Evolutionary conservation across 2,797 vertebrate species (phyloP).

Genomic region (Sebastes aleutianus): DNA sequence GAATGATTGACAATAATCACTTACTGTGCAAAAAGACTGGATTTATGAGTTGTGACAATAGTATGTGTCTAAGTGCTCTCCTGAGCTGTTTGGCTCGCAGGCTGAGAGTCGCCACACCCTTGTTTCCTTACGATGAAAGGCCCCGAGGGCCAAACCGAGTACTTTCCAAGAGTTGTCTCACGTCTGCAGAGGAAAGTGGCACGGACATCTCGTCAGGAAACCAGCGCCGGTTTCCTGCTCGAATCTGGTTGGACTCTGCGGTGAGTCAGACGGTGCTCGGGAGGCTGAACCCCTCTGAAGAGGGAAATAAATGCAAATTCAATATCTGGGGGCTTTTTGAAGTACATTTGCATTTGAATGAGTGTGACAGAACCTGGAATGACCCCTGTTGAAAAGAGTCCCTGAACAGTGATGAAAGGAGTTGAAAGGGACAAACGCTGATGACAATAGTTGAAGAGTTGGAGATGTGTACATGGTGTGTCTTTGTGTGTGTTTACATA

Average conservation of each 20-base stretch:
- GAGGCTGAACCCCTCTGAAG: constrained; percentile 62
- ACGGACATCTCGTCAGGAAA: constrained; percentile 75
- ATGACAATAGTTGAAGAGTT: constrained; percentile 41
- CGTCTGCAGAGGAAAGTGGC: constrained; percentile 74
- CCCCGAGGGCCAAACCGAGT: constrained; percentile 45
- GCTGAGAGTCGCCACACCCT: constrained; percentile 64
- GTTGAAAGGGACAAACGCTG: constrained; percentile 39
- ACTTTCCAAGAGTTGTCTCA: constrained; percentile 73
- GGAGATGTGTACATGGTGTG: constrained; percentile 15
- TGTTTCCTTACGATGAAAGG: constrained; percentile 68
- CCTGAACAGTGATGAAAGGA: constrained; percentile 35
- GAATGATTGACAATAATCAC: constrained; percentile 59
- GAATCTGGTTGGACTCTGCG: constrained; percentile 60
- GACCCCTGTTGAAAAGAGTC: constrained; percentile 48
- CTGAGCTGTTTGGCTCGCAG: constrained; percentile 58
- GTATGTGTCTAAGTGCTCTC: constrained; percentile 54
- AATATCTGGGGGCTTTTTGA: constrained; percentile 68
- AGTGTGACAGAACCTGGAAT: constrained; percentile 74
- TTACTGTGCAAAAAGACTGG: constrained; percentile 39
- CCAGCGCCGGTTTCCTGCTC: constrained; percentile 52
- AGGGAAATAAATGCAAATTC: constrained; percentile 70
- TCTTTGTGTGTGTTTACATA: background rate
- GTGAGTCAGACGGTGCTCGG: constrained; percentile 62
- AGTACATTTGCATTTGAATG: constrained; percentile 59
- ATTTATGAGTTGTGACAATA: constrained; percentile 57